phyloP scores from a whole-genome alignment of 2,888 invertebrate genomes.

The Ischnus inquisitorius region DNA sequence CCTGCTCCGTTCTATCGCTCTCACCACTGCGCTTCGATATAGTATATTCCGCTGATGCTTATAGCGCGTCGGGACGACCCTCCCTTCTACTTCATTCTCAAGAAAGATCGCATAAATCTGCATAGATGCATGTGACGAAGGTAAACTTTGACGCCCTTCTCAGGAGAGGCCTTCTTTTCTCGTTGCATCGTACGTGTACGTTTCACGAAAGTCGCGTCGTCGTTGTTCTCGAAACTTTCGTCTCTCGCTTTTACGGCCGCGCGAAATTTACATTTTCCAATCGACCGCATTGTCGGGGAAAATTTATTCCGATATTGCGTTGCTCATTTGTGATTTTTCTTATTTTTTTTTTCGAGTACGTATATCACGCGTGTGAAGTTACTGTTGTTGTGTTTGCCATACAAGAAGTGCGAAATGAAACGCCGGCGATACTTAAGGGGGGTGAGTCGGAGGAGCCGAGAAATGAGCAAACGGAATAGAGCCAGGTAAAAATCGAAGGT shows the following conservation, averaged over 20 bases:
- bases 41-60: neutral
- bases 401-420: constrained; percentile 48
- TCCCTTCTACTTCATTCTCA: constrained; percentile 66
- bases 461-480: constrained; percentile 58
- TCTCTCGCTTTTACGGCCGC: constrained; percentile 45
- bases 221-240: constrained; percentile 57
- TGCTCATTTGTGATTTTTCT: constrained; percentile 63
- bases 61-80: constrained; percentile 36
- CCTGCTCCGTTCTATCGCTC: constrained; percentile 41
- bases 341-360: constrained; percentile 10
- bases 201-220: constrained; percentile 45
- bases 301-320: constrained; percentile 66
- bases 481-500: constrained; percentile 60
- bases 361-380: constrained; percentile 8
- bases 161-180: constrained; percentile 31
- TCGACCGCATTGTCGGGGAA: constrained; percentile 66
- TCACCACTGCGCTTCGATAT: constrained; percentile 40
- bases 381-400: constrained; percentile 28
- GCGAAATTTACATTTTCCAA: constrained; percentile 65
- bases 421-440: constrained; percentile 14
- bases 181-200: constrained; percentile 63
- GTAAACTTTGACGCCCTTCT: constrained; percentile 78
- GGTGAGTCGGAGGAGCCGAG: constrained; percentile 25
- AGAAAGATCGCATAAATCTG: constrained; percentile 82
- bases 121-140: constrained; percentile 82